These are phyloP conservation scores for Porites rus DNA, from an alignment of 92 coral and sea anemone genomes.

Conservation along the genomic window DNA sequence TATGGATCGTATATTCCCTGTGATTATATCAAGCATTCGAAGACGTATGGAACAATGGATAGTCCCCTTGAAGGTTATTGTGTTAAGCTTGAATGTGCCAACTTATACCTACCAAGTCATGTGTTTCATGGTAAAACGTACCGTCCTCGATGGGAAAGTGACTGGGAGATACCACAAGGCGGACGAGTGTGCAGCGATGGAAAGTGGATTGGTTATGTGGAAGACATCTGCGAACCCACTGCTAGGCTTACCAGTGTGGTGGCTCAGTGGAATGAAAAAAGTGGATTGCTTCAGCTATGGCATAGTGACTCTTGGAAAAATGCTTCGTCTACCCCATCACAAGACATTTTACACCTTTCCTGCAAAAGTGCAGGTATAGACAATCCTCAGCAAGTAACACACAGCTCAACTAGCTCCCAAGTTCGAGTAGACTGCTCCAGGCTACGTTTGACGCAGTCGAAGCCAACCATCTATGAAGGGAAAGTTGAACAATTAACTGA, in stretches of 20 bases:
- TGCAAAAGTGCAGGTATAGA: background rate
- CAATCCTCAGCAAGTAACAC: background rate
- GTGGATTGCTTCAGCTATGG: conserved; percentile 33
- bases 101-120: conserved; percentile 16
- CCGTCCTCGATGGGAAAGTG: conserved; percentile 43
- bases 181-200: too few relatives aligned
- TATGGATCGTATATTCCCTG: conserved; percentile 30
- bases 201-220: conserved; percentile 36
- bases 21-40: conserved; percentile 5
- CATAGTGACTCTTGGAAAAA: conserved; percentile 6
- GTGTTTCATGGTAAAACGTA: background rate
- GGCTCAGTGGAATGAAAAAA: conserved; percentile 11
- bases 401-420: background rate
- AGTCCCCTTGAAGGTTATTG: conserved; percentile 43
- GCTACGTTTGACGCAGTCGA: conserved; percentile 23
- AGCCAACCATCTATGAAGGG: conserved; percentile 41
- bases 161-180: conserved; percentile 25
- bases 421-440: conserved; percentile 13
- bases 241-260: background rate
- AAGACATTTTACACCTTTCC: background rate
- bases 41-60: conserved; percentile 17
- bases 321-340: background rate
- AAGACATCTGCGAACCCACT: conserved; percentile 18
- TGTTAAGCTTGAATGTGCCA: conserved; percentile 17
- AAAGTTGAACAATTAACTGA: conserved; percentile 26